Percentiles rank a stretch among this genome's conserved stretches.
Conservation (phyloP, 2,888 invertebrate genomes). For the Patella pellucida region DNA sequence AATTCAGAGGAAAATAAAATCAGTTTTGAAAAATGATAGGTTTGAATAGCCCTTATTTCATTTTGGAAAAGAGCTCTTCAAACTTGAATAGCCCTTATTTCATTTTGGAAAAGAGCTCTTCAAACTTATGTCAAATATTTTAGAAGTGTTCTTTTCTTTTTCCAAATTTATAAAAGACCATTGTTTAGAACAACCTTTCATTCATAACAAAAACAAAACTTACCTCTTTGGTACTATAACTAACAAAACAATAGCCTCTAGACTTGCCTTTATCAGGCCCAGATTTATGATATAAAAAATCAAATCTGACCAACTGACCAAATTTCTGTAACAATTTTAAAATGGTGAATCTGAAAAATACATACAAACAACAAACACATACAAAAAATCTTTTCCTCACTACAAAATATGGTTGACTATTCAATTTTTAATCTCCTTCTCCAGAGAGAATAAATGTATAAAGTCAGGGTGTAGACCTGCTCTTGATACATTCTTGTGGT, state of each 20-base stretch:
- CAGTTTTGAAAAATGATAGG: too few relatives aligned
- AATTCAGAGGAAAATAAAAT: too few relatives aligned
- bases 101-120: background rate
- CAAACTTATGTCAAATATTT: background rate
- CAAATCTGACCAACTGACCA: slow-evolving; percentile 94
- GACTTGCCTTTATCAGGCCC: slow-evolving; percentile 91
- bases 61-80: too few relatives aligned
- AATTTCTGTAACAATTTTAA: slow-evolving; percentile 95
- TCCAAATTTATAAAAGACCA: background rate
- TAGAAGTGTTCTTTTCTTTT: background rate
- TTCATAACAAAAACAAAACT: background rate
- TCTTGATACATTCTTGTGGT: too few relatives aligned
- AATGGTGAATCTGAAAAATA: slow-evolving; percentile 78
- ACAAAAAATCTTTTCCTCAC: background rate
- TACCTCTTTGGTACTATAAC: slow-evolving; percentile 74
- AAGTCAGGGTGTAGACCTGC: too few relatives aligned
- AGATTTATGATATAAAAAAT: slow-evolving; percentile 92
- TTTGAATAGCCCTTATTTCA: background rate
- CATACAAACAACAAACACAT: background rate
- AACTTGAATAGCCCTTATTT: background rate
- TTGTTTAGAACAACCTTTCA: too few relatives aligned
- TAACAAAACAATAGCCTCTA: slow-evolving; percentile 93
- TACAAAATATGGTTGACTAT: background rate
- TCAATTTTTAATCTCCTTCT: too few relatives aligned
- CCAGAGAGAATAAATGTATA: too few relatives aligned